Conservation (phyloP, 2,888 invertebrate genomes). For the Drosophila antonietae region DNA sequence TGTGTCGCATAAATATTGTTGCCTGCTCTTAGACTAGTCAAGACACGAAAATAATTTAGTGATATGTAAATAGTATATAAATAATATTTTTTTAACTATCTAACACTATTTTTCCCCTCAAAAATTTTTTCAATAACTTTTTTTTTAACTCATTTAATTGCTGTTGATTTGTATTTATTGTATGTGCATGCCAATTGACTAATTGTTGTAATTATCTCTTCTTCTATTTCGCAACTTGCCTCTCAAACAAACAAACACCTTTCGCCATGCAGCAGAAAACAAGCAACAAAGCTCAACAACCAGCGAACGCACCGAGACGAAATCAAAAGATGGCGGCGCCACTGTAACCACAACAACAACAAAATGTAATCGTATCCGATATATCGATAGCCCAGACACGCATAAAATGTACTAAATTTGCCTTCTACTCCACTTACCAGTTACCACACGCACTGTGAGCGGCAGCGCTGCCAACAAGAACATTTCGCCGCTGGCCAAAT, state of each 20-base stretch:
- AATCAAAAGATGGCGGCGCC: slow-evolving; percentile 86
- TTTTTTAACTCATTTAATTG: slow-evolving; percentile 17
- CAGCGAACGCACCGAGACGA: slow-evolving; percentile 85
- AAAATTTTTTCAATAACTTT: slow-evolving; percentile 40
- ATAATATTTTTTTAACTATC: slow-evolving; percentile 20
- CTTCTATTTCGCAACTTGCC: slow-evolving; percentile 22
- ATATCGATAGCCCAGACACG: background rate
- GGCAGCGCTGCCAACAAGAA: slow-evolving; percentile 88
- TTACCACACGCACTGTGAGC: slow-evolving; percentile 86
- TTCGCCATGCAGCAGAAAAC: slow-evolving; percentile 69
- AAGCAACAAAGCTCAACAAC: slow-evolving; percentile 79
- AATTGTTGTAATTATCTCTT: slow-evolving; percentile 68
- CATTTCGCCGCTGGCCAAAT: slow-evolving; percentile 95
- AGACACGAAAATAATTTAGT: slow-evolving; percentile 37
- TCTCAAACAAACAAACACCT: slow-evolving; percentile 53
- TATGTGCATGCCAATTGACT: slow-evolving; percentile 67
- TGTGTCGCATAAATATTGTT: slow-evolving; percentile 50
- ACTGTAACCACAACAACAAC: slow-evolving; percentile 87
- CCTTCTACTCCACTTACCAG: slow-evolving; percentile 46
- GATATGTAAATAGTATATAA: slow-evolving; percentile 13
- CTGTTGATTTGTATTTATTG: slow-evolving; percentile 15
- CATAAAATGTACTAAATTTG: background rate
- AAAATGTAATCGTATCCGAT: slow-evolving; percentile 85
- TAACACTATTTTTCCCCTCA: slow-evolving; percentile 26
- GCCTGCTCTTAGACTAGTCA: slow-evolving; percentile 55